Percentiles rank a stretch among this genome's conserved stretches.
phyloP scores from a whole-genome alignment of 2,797 vertebrate genomes.

The Cuculus canorus region DNA sequence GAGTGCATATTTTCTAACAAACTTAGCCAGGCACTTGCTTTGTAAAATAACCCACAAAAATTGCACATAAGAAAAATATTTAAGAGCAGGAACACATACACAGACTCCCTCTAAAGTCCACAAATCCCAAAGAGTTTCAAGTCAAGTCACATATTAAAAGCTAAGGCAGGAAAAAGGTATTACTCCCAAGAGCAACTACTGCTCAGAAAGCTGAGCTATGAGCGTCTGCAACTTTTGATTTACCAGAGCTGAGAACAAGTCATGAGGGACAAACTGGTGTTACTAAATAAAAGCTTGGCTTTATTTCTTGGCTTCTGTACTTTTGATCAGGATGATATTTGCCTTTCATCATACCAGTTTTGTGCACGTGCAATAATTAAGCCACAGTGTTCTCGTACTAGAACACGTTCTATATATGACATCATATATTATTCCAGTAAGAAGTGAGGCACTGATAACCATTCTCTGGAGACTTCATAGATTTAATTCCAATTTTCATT shows the following conservation, averaged over 20 bases:
- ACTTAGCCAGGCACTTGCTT: background rate
- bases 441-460: background rate
- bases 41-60: background rate
- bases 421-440: background rate
- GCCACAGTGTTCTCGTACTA: background rate
- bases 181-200: constrained; percentile 20
- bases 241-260: background rate
- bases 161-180: background rate
- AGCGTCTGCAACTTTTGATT: constrained; percentile 17
- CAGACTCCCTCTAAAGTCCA: background rate
- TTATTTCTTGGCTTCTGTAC: constrained; percentile 7
- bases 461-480: background rate
- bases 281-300: constrained; percentile 20
- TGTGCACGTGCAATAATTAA: background rate
- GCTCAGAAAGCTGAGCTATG: background rate
- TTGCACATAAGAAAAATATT: background rate
- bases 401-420: background rate
- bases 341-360: background rate
- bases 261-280: background rate
- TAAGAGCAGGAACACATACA: background rate
- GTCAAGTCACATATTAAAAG: background rate
- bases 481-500: background rate
- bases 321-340: constrained; percentile 3
- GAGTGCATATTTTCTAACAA: background rate
- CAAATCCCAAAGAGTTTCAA: background rate